Base-by-base conservation (phyloP, 2,113 vertebrate genomes). In the Lanius ludovicianus region DNA sequence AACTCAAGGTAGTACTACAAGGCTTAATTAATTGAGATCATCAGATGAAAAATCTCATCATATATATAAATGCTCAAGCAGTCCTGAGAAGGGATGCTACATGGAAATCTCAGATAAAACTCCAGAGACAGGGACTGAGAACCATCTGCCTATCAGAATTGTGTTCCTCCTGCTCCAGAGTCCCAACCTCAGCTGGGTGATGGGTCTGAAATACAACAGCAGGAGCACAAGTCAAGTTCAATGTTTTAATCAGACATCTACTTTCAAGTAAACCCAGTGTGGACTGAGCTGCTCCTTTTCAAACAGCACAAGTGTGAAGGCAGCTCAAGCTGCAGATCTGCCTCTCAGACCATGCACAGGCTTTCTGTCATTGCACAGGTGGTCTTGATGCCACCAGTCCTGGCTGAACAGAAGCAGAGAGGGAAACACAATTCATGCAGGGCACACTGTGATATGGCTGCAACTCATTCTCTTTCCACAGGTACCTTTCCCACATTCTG, bases 21-120 rank as follows among this genome's bases (percentile, higher is more conserved):
- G 79, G 83, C 41, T 94, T 95, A 85, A 94, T 96, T 95, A 95
- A 94, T 56, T 91, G 85, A 93, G 79, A 95, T 86, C 90, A 74
- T 44, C 82, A 88, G 89, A 95, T 77, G 85, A 93, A 92, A 95
- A 96, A 74, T 44, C 55, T 91, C 85, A 78, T 62, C 63, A 47
- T 2, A 53, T 41, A 50, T 65, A 67, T 52, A 88, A 90, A 63
- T 89, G 56, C 68, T 90, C 76, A 60, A 52, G 33, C 68, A 92
- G 47, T 30, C 71, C 53, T 42, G 52, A 78, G 71, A 86, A 11
- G 60, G 64, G 90, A 89, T 67, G n/a, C 79, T 81, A 35, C 68
- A 56, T 0, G 2, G 53, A 44, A 89, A 90, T 44, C 76, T 84
- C 85, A 46, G 41, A 46, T 15, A 78, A 55, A 71, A 75, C 64